Base-by-base conservation (phyloP, 2,113 vertebrate genomes). In the Chinchilla lanigera region DNA sequence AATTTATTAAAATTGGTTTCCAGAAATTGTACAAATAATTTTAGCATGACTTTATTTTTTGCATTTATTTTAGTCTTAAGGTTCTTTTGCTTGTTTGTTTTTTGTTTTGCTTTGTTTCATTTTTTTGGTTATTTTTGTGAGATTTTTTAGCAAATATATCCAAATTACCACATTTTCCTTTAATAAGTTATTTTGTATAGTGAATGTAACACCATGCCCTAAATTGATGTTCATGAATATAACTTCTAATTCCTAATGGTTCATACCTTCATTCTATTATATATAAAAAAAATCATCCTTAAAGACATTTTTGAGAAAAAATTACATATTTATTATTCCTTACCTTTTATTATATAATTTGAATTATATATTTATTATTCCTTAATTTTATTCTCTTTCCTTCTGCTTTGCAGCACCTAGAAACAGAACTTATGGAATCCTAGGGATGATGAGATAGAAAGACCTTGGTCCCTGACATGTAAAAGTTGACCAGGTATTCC, bases 291-390 rank as follows among this genome's bases (percentile, higher is more conserved):
- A n/a, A n/a, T n/a, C n/a, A n/a, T n/a, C n/a, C n/a, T n/a, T n/a
- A n/a, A n/a, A n/a, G n/a, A n/a, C 20, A 41, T 44, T 95, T 65
- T 63, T 7, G 38, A 58, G 50, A 73, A 89, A 75, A 84, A 20
- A 56, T 56, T 56, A 9, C 54, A 56, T 56, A 3, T 56, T 17
- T 56, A 56, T 56, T 13, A 56, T 56, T 56, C 54, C 54, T 56
- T 9, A 56, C 19, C 54, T 56, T 56, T 17, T 56, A 56, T 17
- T 56, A 13, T n/a, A n/a, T n/a, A n/a, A n/a, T n/a, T n/a, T 52
- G 30, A 90, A 52, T 87, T 83, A 97, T 2, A 4, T 11, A 89
- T 98, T 93, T 60, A 93, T 97, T 97, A 99, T 99, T 88, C 99
- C 26, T 56, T 65, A 88, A 44, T 52, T 88, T 87, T 50, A 19